Evolutionary conservation across 2,797 vertebrate species (phyloP).

Genomic region (Syndactyla subalaris): DNA sequence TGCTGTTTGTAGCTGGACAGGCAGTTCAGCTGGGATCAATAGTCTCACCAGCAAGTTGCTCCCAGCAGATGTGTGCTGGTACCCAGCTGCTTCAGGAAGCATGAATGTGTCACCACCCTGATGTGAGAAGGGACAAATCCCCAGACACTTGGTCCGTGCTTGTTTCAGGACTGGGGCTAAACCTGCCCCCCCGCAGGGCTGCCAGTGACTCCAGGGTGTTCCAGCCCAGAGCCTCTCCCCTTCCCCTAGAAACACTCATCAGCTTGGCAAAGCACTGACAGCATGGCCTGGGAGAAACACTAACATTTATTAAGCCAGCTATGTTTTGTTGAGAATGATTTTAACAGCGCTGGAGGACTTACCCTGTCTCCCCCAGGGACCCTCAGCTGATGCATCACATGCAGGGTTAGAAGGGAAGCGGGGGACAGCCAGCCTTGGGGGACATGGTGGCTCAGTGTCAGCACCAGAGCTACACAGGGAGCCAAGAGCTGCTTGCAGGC

Average conservation of each 20-base stretch:
- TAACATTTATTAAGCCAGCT: constrained; percentile 51
- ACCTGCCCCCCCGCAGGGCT: neutral
- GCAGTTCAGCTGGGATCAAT: accelerated
- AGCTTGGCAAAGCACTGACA: neutral
- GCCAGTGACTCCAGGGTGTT: neutral
- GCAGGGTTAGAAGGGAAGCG: constrained; percentile 10
- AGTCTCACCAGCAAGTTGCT: neutral
- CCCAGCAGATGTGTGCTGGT: neutral
- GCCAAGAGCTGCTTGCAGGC: neutral
- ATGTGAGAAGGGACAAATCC: neutral
- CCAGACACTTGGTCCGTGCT: neutral
- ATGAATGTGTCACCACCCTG: neutral
- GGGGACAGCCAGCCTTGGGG: neutral
- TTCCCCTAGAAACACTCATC: neutral
- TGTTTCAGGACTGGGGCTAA: neutral
- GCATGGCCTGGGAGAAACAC: neutral
- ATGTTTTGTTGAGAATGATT: neutral
- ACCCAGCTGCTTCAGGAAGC: neutral
- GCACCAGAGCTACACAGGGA: neutral
- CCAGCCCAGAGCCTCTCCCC: neutral
- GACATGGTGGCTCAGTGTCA: neutral
- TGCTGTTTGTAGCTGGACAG: neutral
- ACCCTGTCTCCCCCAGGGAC: neutral
- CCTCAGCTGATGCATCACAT: neutral
- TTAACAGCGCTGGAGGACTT: neutral